phyloP scores from a whole-genome alignment of 2,888 invertebrate genomes.

The Mamestra brassicae region DNA sequence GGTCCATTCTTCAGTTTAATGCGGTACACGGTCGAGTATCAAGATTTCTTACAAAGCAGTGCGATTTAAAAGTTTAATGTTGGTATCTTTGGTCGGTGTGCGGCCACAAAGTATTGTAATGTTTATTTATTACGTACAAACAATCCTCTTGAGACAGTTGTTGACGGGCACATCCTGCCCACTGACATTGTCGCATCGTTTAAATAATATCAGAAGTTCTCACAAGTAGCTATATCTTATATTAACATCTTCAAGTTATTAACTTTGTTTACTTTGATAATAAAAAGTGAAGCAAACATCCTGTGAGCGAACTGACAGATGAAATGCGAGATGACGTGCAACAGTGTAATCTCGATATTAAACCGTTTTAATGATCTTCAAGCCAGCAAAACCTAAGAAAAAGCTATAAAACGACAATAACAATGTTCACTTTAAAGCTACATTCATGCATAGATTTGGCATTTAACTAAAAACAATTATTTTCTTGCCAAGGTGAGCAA shows the following conservation, averaged over 20 bases:
- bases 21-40: slow-evolving; percentile 60
- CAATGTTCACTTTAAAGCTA: not conserved
- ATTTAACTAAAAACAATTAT: slow-evolving; percentile 10
- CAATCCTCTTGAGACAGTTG: slow-evolving; percentile 68
- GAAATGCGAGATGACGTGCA: slow-evolving; percentile 24
- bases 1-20: slow-evolving; percentile 70
- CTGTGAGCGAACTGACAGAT: slow-evolving; percentile 54
- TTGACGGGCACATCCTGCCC: slow-evolving; percentile 78
- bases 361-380: slow-evolving; percentile 25
- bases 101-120: slow-evolving; percentile 74
- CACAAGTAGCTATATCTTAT: slow-evolving; percentile 43
- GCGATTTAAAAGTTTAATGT: slow-evolving; percentile 77
- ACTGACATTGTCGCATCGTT: slow-evolving; percentile 64
- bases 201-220: slow-evolving; percentile 60
- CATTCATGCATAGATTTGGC: not conserved
- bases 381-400: not conserved
- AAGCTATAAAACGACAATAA: not conserved
- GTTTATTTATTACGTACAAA: slow-evolving; percentile 78
- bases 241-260: slow-evolving; percentile 53
- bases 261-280: slow-evolving; percentile 56
- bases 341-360: slow-evolving; percentile 33
- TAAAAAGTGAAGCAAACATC: slow-evolving; percentile 64
- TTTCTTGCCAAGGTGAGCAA: slow-evolving; percentile 10
- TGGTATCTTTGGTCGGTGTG: slow-evolving; percentile 54
- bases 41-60: slow-evolving; percentile 68